Evolutionary conservation across 2,113 vertebrate species (phyloP).

Genomic region (Erythrocercus mccallii): DNA sequence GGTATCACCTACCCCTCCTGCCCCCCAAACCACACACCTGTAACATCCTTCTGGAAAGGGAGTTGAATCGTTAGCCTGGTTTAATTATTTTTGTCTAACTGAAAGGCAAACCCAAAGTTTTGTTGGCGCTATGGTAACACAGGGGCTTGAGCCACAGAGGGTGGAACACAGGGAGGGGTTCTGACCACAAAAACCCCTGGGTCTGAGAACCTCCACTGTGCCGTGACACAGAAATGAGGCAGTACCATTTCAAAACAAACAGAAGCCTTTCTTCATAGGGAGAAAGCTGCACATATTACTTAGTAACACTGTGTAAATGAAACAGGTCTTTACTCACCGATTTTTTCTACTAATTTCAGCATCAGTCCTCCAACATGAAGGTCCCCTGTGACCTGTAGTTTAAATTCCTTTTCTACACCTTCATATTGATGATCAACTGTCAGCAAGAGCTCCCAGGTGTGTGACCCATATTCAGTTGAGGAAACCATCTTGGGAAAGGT

Average conservation of each 20-base stretch:
- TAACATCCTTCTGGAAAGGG: not conserved
- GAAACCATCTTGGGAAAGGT: slow-evolving; percentile 73
- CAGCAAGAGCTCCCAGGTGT: slow-evolving; percentile 89
- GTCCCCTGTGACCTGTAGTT: slow-evolving; percentile 84
- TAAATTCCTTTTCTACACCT: slow-evolving; percentile 65
- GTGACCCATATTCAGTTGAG: slow-evolving; percentile 73
- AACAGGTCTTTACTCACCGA: slow-evolving; percentile 81
- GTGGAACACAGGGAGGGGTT: not conserved
- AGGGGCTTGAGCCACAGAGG: not conserved
- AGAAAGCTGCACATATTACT: not conserved
- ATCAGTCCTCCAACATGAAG: slow-evolving; percentile 94
- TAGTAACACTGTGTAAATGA: not conserved
- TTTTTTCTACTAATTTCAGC: slow-evolving; percentile 92
- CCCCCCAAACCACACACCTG: not conserved
- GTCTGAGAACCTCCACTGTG: not conserved
- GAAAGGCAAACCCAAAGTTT: not conserved
- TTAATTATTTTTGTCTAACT: not conserved
- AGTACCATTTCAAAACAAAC: not conserved
- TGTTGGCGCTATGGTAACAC: not conserved
- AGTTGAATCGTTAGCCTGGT: not conserved
- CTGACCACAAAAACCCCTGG: not conserved
- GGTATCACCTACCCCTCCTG: not conserved
- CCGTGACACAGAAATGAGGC: rapidly evolving
- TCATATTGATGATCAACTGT: slow-evolving; percentile 79
- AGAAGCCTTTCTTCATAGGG: not conserved